Base-by-base conservation (phyloP, 53 echinoderm and acorn worm species). In the Arbacia lixula region DNA sequence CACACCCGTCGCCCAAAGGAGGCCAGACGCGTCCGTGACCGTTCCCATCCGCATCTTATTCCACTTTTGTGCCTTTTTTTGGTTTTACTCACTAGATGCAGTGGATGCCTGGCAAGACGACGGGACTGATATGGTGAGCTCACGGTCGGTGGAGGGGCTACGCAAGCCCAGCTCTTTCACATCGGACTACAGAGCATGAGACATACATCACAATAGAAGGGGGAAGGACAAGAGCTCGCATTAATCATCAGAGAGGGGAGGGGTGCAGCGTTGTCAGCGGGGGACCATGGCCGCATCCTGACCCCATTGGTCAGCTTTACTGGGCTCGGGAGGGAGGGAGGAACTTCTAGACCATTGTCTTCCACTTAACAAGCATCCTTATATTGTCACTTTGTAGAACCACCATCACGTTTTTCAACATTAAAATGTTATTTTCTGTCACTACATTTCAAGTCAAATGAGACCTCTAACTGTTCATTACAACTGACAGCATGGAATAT, bases 71-170 rank as follows among this genome's bases (percentile, higher is more conserved):
- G 46, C 61, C 61, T 63, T n/a, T 81, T 63, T 86, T 36, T 68
- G 36, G 79, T 51, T 60, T 92, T 97, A 97, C 98, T 97, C 98
- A 97, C 98, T 97, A 86, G 98, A 97, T 64, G 94, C 93, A 30
- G 89, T 90, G 60, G 98, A 92, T 16, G 94, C 88, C 57, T 92
- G 94, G 86, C 92, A 77, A 36, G 92, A 88, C 27, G 93, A 80
- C 76, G 90, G 84, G 78, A 94, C 86, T 53, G 90, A 84, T 60
- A 87, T 86, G 72, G 72, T 56, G 72, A 60, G 65, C 54, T 92
- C 94, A 55, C 87, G 85, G 27, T 89, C 92, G 31, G 77, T 74
- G 79, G 86, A 83, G 49, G 94, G 91, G 71, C 91, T 91, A 88
- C 80, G 93, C 72, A 90, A 88, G 86, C 93, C 85, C 86, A 76